Percentiles rank a stretch among this genome's conserved stretches.
Evolutionary conservation across 2,113 vertebrate genomes (phyloP).

Genomic region (Procavia capensis): DNA sequence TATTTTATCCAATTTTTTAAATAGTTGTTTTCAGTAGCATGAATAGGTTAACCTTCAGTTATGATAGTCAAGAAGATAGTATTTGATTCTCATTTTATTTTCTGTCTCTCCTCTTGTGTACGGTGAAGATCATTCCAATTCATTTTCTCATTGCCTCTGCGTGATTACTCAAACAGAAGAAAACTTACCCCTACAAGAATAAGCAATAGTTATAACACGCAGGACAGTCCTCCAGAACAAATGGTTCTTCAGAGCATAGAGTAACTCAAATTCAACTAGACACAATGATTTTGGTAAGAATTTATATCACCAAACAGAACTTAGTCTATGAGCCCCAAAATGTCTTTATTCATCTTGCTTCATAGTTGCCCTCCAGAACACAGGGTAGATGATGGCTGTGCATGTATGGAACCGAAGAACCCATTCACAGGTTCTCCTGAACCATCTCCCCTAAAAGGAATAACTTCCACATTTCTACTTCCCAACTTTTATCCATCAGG

Average conservation of each 20-base stretch:
- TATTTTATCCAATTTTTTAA: conserved; percentile 5
- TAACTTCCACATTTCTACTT: not conserved
- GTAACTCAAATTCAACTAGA: conserved; percentile 21
- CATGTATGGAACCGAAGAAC: not conserved
- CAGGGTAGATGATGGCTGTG: conserved; percentile 5
- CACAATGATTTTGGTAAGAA: conserved; percentile 15
- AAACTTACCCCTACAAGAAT: conserved; percentile 36
- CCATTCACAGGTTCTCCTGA: not conserved
- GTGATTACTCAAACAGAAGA: conserved; percentile 1
- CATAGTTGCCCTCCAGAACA: conserved; percentile 22
- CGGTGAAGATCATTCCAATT: not conserved
- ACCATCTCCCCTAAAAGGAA: not conserved
- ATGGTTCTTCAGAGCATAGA: conserved; percentile 9
- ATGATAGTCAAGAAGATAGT: not conserved
- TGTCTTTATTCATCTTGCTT: conserved; percentile 35
- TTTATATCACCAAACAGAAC: conserved; percentile 47
- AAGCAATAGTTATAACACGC: conserved; percentile 22
- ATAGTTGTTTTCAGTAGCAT: not conserved
- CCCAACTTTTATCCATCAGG: conserved; percentile 7
- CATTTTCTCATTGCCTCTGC: not conserved
- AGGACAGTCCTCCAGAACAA: not conserved
- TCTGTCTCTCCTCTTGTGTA: conserved; percentile 38
- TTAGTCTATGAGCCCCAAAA: conserved; percentile 46
- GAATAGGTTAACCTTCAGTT: conserved; percentile 34
- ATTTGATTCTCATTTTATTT: conserved; percentile 47